Evolutionary conservation across 2,797 vertebrate genomes (phyloP).

Genomic region (Manis pentadactyla): DNA sequence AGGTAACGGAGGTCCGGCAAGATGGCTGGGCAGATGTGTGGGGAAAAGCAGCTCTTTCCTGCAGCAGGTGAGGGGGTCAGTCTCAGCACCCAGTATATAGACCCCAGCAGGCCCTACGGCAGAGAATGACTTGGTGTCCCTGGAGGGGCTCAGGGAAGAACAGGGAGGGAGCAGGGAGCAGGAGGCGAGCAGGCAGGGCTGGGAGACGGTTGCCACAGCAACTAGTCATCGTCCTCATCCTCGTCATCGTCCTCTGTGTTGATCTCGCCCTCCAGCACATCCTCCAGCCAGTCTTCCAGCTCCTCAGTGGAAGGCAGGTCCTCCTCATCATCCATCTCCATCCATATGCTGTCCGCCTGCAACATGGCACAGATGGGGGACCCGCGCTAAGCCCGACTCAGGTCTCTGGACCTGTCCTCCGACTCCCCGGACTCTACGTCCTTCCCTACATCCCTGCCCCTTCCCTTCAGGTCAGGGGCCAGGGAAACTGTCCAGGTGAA

Average conservation of each 20-base stretch:
- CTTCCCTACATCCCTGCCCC: not conserved
- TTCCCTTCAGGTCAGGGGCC: not conserved
- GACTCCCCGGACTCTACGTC: not conserved
- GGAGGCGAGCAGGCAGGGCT: not conserved
- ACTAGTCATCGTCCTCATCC: constrained; percentile 86
- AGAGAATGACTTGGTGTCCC: constrained; percentile 12
- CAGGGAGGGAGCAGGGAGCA: not conserved
- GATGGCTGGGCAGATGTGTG: not conserved
- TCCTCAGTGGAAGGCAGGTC: constrained; percentile 93
- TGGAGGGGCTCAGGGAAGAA: not conserved
- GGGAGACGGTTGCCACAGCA: not conserved
- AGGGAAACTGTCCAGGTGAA: not conserved
- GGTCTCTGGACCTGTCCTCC: not conserved
- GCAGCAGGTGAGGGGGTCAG: not conserved
- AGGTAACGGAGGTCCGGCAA: constrained; percentile 10
- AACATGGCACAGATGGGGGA: rapidly evolving
- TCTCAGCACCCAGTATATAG: not conserved
- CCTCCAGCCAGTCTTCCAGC: constrained; percentile 94
- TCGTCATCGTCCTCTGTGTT: constrained; percentile 92
- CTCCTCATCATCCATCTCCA: constrained; percentile 95
- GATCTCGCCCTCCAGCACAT: constrained; percentile 93
- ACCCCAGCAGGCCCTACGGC: not conserved
- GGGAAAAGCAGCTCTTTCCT: not conserved
- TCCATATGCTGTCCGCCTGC: constrained; percentile 96
- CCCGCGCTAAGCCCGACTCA: not conserved